A percentile compares a stretch with the other conserved stretches of the same genome.
Conservation (phyloP, 2,888 invertebrate genomes). For the Meghimatium bilineatum region DNA sequence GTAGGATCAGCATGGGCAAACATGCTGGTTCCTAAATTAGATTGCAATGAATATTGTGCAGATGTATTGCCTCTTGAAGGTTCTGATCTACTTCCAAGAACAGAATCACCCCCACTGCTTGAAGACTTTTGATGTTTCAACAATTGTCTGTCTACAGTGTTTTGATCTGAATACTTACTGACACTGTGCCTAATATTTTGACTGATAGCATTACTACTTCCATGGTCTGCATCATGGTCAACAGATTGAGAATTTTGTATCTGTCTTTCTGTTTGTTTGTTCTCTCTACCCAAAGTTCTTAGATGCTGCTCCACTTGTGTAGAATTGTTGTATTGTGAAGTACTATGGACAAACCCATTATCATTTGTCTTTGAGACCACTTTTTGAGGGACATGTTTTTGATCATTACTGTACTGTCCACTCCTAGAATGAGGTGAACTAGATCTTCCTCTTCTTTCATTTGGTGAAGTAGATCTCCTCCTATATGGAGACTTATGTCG, state of each 20-base stretch:
- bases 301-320: neutral
- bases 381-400: neutral
- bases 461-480: conserved; percentile 12
- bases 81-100: conserved; percentile 2
- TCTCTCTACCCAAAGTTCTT: neutral
- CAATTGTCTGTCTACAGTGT: neutral
- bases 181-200: neutral
- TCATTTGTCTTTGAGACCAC: neutral
- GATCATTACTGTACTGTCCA: neutral
- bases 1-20: conserved; percentile 31
- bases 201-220: neutral
- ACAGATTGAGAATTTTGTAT: neutral
- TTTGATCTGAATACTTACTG: neutral
- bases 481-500: neutral
- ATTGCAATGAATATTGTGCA: neutral
- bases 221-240: neutral
- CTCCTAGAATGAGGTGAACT: neutral
- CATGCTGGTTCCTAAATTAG: conserved; percentile 16
- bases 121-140: conserved; percentile 18
- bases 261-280: neutral
- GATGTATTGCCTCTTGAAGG: neutral
- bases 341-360: conserved; percentile 2
- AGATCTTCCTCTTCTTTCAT: neutral
- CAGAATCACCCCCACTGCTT: conserved; percentile 32
- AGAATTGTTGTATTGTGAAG: neutral